Evolutionary conservation across 2,113 vertebrate genomes (phyloP).

Genomic region (Istiophorus platypterus): DNA sequence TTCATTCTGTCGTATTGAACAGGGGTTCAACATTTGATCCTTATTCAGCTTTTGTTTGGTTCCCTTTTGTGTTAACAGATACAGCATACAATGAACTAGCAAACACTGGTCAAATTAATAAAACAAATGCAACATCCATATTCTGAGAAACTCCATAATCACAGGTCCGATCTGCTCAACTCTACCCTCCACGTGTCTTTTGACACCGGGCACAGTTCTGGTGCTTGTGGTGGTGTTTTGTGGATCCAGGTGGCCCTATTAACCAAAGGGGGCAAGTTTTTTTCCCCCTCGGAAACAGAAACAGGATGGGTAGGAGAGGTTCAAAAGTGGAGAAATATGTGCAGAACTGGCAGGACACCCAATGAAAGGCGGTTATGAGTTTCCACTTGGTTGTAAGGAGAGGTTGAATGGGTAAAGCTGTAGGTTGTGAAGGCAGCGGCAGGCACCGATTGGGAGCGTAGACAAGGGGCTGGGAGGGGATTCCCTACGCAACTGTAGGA

Average conservation of each 20-base stretch:
- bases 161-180: not conserved
- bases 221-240: constrained; percentile 13
- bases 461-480: constrained; percentile 40
- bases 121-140: not conserved
- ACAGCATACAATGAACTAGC: not conserved
- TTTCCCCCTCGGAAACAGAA: constrained; percentile 37
- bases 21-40: not conserved
- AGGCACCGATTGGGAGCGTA: constrained; percentile 31
- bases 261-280: constrained; percentile 35
- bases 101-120: not conserved
- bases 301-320: not conserved
- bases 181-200: not conserved
- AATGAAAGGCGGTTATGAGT: constrained; percentile 63
- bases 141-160: not conserved
- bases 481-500: constrained; percentile 59
- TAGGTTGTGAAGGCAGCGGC: not conserved
- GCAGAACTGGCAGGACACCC: constrained; percentile 55
- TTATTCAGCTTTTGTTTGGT: not conserved
- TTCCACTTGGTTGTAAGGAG: constrained; percentile 57
- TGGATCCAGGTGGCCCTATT: constrained; percentile 58
- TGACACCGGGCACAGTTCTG: constrained; percentile 9
- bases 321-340: constrained; percentile 28
- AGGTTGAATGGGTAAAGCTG: constrained; percentile 21
- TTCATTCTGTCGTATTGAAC: not conserved
- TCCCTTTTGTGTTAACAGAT: not conserved